These are phyloP conservation scores for Tipula lateralis DNA, from an alignment of 2,888 invertebrate species.

Conservation along the genomic window DNA sequence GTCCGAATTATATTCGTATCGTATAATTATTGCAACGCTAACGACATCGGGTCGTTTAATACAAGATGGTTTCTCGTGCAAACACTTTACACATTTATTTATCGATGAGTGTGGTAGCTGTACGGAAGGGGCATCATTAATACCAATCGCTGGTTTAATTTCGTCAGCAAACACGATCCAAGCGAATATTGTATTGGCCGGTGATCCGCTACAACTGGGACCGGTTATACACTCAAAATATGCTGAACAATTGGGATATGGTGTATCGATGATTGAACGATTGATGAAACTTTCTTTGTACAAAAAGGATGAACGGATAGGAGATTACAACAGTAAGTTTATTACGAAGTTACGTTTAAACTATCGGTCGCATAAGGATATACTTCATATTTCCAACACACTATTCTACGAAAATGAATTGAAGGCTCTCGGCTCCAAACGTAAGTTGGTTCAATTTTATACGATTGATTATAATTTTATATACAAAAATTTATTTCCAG, in stretches of 20 bases:
- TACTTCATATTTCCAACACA: slow-evolving; percentile 61
- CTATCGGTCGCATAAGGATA: slow-evolving; percentile 65
- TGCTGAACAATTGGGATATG: slow-evolving; percentile 41
- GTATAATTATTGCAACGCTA: slow-evolving; percentile 62
- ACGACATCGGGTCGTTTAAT: slow-evolving; percentile 50
- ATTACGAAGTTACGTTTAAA: slow-evolving; percentile 70
- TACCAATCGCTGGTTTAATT: slow-evolving; percentile 52
- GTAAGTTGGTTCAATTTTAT: slow-evolving; percentile 33
- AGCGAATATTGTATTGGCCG: slow-evolving; percentile 57
- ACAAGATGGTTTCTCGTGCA: slow-evolving; percentile 31
- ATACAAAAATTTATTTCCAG: no score
- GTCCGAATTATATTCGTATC: slow-evolving; percentile 51
- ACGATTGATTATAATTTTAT: no score
- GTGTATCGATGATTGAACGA: slow-evolving; percentile 62
- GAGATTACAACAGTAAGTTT: slow-evolving; percentile 53
- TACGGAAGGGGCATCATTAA: slow-evolving; percentile 61
- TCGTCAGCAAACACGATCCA: slow-evolving; percentile 41
- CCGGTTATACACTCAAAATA: slow-evolving; percentile 53
- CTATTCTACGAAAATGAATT: slow-evolving; percentile 68
- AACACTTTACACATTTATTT: slow-evolving; percentile 63
- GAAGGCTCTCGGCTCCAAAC: slow-evolving; percentile 43
- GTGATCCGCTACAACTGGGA: slow-evolving; percentile 70
- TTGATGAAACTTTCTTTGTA: slow-evolving; percentile 54
- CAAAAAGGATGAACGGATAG: slow-evolving; percentile 35
- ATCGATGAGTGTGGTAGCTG: slow-evolving; percentile 75